These are phyloP conservation scores for Lithophane socia DNA, from an alignment of 2,888 invertebrate species.

Conservation along the genomic window DNA sequence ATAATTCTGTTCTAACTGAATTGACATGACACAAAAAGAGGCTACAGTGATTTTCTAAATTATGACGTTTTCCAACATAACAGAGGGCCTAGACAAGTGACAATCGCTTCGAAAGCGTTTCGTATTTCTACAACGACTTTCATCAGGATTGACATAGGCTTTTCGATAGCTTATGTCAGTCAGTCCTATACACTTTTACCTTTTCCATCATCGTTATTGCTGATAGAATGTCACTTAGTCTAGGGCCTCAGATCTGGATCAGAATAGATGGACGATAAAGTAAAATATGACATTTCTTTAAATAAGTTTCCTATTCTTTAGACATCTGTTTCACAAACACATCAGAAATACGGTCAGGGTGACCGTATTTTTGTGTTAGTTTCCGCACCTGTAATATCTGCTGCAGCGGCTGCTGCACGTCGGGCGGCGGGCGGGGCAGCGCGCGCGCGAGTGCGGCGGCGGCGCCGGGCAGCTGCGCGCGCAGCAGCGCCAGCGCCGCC, in stretches of 20 bases:
- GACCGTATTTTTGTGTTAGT: not conserved
- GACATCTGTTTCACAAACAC: too few relatives aligned
- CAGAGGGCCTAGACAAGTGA: not conserved
- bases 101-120: too few relatives aligned
- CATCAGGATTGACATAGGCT: too few relatives aligned
- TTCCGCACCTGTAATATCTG: conserved; percentile 38
- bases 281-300: not conserved
- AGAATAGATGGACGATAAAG: not conserved
- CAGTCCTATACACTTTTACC: too few relatives aligned
- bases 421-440: conserved; percentile 73
- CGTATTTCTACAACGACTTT: too few relatives aligned
- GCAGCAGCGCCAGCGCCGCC: conserved; percentile 82
- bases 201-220: too few relatives aligned
- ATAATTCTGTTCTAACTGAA: not conserved
- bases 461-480: conserved; percentile 74
- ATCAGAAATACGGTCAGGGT: too few relatives aligned
- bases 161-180: too few relatives aligned
- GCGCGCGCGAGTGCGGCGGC: conserved; percentile 75
- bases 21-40: not conserved
- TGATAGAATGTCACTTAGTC: too few relatives aligned
- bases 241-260: not conserved
- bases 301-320: not conserved
- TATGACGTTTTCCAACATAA: not conserved
- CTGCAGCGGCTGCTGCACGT: conserved; percentile 74
- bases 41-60: not conserved